These are phyloP conservation scores for Adoxophyes honmai DNA, from an alignment of 1,140 invertebrate species.

Conservation along the genomic window DNA sequence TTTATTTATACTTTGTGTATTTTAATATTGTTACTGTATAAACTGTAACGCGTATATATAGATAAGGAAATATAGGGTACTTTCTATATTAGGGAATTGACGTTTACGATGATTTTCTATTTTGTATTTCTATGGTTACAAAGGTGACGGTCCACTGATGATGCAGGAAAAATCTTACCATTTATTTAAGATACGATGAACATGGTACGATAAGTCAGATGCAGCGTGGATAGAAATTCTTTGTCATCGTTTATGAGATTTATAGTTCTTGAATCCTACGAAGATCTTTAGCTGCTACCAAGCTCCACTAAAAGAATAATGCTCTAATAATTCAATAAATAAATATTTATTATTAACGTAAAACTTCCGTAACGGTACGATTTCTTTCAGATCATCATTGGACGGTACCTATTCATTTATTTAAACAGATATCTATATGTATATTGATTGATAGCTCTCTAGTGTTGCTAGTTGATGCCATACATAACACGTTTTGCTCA, in stretches of 20 bases:
- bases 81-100: constrained; percentile 61
- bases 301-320: no score
- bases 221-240: no score
- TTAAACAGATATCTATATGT: constrained; percentile 1
- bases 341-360: no score
- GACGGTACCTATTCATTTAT: constrained; percentile 3
- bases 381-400: background rate
- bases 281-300: no score
- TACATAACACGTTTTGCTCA: constrained; percentile 66
- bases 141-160: background rate
- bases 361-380: no score
- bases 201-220: no score
- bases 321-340: no score
- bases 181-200: no score
- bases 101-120: constrained; percentile 35
- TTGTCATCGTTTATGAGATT: no score
- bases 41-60: constrained; percentile 17
- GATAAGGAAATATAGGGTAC: constrained; percentile 57
- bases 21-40: constrained; percentile 25
- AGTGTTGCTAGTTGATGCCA: constrained; percentile 66
- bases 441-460: constrained; percentile 34
- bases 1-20: constrained; percentile 50
- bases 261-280: no score
- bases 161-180: no score
- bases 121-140: constrained; percentile 6